Conservation (phyloP, 2,888 invertebrate genomes). For the Eudiplozoon nipponicum region DNA sequence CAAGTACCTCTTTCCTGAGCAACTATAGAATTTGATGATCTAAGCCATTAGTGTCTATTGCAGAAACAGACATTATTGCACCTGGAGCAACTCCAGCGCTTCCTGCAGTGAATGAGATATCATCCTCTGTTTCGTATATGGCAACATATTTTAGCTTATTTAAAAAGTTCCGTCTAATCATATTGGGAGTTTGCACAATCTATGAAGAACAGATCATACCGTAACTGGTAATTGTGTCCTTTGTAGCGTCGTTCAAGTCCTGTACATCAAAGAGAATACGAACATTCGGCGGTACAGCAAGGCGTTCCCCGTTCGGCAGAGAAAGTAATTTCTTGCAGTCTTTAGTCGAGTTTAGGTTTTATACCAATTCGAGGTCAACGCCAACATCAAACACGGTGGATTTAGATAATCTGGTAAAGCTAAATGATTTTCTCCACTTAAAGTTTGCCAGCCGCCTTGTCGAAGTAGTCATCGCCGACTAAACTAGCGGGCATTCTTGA, state of each 20-base stretch:
- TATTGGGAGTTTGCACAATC: slow-evolving; percentile 80
- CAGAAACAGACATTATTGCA: too few relatives aligned
- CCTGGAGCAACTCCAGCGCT: too few relatives aligned
- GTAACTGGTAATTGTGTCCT: slow-evolving; percentile 92
- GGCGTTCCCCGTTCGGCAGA: slow-evolving; percentile 78
- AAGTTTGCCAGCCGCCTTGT: too few relatives aligned
- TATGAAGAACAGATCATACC: slow-evolving; percentile 93
- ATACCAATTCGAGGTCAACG: slow-evolving; percentile 98
- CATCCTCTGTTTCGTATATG: slow-evolving; percentile 45
- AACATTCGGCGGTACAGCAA: slow-evolving; percentile 75
- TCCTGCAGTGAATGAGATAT: too few relatives aligned
- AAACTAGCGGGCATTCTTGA: too few relatives aligned
- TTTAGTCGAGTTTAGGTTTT: slow-evolving; percentile 86
- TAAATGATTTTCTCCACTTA: slow-evolving; percentile 98
- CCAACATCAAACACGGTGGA: slow-evolving; percentile 98
- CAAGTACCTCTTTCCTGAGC: too few relatives aligned
- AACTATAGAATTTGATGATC: too few relatives aligned
- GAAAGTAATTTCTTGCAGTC: slow-evolving; percentile 93
- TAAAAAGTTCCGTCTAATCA: slow-evolving; percentile 87
- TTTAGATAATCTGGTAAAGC: slow-evolving; percentile 81
- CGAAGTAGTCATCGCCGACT: too few relatives aligned
- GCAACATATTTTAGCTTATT: slow-evolving; percentile 43
- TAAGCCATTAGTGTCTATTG: too few relatives aligned
- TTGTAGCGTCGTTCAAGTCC: slow-evolving; percentile 79
- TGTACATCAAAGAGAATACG: slow-evolving; percentile 40